Evolutionary conservation across 2,797 vertebrate species (phyloP), one percentile per base, ranked within the genome.

Genomic region (Melanotaenia nigrans): DNA sequence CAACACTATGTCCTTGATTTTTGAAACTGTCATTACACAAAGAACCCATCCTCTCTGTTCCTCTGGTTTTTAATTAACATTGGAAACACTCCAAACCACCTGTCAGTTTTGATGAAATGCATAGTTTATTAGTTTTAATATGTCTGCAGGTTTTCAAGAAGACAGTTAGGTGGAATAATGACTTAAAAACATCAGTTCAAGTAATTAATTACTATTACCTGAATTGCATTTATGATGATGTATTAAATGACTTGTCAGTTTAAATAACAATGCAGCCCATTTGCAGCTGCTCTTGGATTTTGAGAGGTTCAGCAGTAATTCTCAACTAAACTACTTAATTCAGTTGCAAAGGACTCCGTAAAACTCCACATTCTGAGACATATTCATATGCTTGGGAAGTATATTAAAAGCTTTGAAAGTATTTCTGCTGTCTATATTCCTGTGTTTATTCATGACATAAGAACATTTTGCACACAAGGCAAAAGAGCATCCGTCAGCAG

Each of bases 211-310:
- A 53, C 33, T 32, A 20, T 28, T 40, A 18, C 25, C 51, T 40
- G 13, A 38, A 22, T 10, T 62, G 42, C 47, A 54, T 35, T 35
- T 5, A 71, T 42, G 33, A 33, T 36, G 45, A 68, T 22, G 0
- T 68, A 71, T 60, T 71, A 63, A 77, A 66, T 71, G 57, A 83
- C 67, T 71, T 62, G 58, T 71, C 28, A 0, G 56, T 72, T 72
- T 76, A 24, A 24, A 22, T 22, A 61, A 76, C 56, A 76, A 78
- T 73, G 57, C 20, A 55, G 55, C 35, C 47, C n/a, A 18, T 70
- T 35, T 14, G 11, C 11, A 54, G 47, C 20, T 18, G 11, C 11
- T 32, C 42, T 70, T 73, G 20, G 53, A 77, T 77, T 73, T 83
- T 64, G 49, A 66, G 75, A n/a, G 35, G 0, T 70, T 54, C 53